Evolutionary conservation across 2,888 invertebrate genomes (phyloP).

Genomic region (Geophilus truncorum): DNA sequence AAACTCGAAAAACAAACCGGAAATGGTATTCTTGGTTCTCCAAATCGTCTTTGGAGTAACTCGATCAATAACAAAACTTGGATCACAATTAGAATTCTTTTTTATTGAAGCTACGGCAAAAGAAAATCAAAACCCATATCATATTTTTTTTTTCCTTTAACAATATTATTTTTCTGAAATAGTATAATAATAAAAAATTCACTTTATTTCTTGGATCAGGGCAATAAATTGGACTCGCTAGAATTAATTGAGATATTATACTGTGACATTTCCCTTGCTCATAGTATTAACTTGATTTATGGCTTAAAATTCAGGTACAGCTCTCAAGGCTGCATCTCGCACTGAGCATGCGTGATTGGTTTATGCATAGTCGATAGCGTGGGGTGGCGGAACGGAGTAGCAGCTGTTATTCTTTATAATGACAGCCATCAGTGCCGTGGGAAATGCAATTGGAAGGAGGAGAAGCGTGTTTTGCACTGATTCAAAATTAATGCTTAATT

Average conservation of each 20-base stretch:
- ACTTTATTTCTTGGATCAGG: background rate
- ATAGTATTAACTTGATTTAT: background rate
- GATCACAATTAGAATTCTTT: no score
- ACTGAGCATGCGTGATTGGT: background rate
- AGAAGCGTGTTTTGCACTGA: no score
- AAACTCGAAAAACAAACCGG: no score
- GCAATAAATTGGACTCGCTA: background rate
- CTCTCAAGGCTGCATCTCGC: background rate
- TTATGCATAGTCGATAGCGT: background rate
- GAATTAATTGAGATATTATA: conserved; percentile 1
- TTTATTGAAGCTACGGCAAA: no score
- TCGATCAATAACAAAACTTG: no score
- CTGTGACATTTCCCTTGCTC: background rate
- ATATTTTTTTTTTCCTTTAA: background rate
- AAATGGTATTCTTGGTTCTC: no score
- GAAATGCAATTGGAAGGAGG: no score
- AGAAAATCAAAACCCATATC: no score
- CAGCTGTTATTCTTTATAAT: background rate
- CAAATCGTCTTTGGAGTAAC: no score
- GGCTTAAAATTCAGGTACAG: background rate
- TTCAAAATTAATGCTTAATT: no score
- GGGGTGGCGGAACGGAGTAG: background rate
- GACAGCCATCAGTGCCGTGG: background rate
- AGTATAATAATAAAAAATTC: background rate
- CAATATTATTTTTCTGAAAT: background rate